Evolutionary conservation across 1,140 invertebrate genomes (phyloP), one percentile per base, ranked within the genome.

Genomic region (Cotesia chilonis): DNA sequence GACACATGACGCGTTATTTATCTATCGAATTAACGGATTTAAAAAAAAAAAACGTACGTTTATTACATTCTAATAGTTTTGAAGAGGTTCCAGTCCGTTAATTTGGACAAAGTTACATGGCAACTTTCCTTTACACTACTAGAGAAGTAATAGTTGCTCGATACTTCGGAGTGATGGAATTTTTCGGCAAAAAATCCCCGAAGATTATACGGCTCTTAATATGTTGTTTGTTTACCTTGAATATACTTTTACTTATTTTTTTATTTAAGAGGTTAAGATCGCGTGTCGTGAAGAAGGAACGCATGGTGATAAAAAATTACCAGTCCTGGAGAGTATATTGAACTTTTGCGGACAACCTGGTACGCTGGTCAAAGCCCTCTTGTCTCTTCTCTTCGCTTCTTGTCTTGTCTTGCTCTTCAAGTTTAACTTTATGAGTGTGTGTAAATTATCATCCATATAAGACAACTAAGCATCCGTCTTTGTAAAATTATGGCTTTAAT

Each of bases 361-460:
- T 28, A 35, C 9, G 14, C 14, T 71, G 70, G 70, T 72, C 70
- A 72, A 72, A 72, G 70, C 70, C 70, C 70, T 65, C 64, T 38
- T 52, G 59, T 63, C 41, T 47, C 41, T 47, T 47, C 41, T 47
- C 41, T 47, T 47, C 41, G 10, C 41, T 47, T 47, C 41, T 47
- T 47, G 41, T 7, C 41, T 47, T 47, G 41, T 47, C 41, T 47
- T 63, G 51, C 41, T 37, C 47, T 17, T 71, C 69, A 71, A 17
- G 47, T 64, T 71, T 65, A 20, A 51, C 10, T 71, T 64, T 71
- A 71, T 63, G 35, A 71, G 69, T 71, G 69, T 65, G 51, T 14
- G 69, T 71, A 65, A 71, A 71, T 71, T 70, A 63, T 63, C 41
- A 59, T 63, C 57, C 59, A 70, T 12, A 55, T 37, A 64, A 64